Base-by-base conservation (phyloP, 1,140 invertebrate genomes). In the Campoletis sonorensis region DNA sequence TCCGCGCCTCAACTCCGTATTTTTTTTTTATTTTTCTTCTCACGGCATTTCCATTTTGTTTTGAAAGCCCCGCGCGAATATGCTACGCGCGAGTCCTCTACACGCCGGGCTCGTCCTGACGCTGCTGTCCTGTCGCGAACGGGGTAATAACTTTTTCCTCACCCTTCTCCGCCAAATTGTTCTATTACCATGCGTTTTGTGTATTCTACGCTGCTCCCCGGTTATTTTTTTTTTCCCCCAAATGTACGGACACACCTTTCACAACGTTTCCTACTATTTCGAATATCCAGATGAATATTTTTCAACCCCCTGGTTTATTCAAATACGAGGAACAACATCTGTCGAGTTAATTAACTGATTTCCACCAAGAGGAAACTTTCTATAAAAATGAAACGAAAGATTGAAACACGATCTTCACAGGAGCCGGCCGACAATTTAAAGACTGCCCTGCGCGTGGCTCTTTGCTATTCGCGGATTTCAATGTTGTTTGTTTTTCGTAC, bases 111-210 rank as follows among this genome's bases (percentile, higher is more conserved):
- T 23, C n/a, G 61, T 64, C 26, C 61, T n/a, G n/a, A n/a, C n/a
- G 30, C 33, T 15, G n/a, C n/a, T 72, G 70, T 72, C 70, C 70
- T 33, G 40, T 72, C 37, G 40, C 70, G 16, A 75, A 75, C 72
- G 49, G 72, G 72, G 72, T 75, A 75, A 75, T 75, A 75, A 75
- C 72, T 75, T 75, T 75, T 75, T 75, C 58, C 18, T 30, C 61
- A 21, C 61, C 15, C 45, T 13, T 58, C 49, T 54, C 49, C 23
- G 27, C 72, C 54, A 64, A 77, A 77, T 77, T 77, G 73, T 77
- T 30, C 73, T 61, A 77, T 77, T 77, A 77, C 73, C 73, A 77
- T 77, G 54, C 73, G 51, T 77, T 77, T 77, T 77, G 26, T 49
- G 72, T 33, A 75, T 75, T 8, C 49, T 75, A 75, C 33, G 8